A percentile compares a stretch with the other conserved stretches of the same genome.
Conservation (phyloP, 2,797 vertebrate species). For the Rhincodon typus region DNA sequence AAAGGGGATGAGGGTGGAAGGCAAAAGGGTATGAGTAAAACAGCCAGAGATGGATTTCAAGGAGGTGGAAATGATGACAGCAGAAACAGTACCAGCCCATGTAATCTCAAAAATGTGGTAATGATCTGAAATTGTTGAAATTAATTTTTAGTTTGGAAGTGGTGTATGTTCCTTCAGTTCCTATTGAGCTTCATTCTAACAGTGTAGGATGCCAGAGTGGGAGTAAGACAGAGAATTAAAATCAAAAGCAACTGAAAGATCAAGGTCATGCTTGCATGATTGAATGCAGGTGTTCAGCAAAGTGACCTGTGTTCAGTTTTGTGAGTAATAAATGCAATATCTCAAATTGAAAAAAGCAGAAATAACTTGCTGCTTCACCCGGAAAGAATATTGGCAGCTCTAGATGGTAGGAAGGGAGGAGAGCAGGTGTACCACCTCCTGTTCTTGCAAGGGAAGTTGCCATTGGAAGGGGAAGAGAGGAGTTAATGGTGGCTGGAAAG, state of each 20-base stretch:
- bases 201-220: not conserved
- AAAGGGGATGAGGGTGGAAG: not conserved
- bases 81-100: not conserved
- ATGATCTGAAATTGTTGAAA: not conserved
- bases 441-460: not conserved
- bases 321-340: not conserved
- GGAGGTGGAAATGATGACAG: not conserved
- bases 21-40: not conserved
- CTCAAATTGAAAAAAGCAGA: not conserved
- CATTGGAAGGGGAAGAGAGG: not conserved
- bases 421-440: not conserved
- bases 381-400: not conserved
- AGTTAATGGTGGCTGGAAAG: not conserved
- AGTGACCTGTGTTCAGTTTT: not conserved
- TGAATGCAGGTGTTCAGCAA: not conserved
- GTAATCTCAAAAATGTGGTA: not conserved
- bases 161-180: not conserved
- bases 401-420: not conserved
- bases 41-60: not conserved
- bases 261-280: not conserved
- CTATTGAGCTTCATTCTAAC: not conserved
- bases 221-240: not conserved
- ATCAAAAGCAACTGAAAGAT: too few relatives aligned
- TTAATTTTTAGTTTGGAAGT: not conserved
- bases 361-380: not conserved